These are phyloP conservation scores for Opisthocomus hoazin DNA, from an alignment of 2,113 vertebrate species.

Conservation along the genomic window DNA sequence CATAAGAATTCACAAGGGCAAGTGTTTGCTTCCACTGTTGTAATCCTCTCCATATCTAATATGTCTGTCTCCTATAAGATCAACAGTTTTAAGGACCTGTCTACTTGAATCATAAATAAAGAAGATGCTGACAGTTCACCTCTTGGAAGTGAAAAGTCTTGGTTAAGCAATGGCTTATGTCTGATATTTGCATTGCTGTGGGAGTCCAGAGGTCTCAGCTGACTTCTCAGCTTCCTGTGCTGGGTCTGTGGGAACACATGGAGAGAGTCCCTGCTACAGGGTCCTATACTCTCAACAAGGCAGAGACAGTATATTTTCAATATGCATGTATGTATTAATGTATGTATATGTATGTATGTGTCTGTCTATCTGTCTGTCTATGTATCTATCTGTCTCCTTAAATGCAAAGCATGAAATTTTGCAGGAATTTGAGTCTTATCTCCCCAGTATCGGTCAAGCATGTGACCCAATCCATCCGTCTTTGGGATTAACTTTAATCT, in stretches of 20 bases:
- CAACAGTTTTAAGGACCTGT: neutral
- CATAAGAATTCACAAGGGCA: constrained; percentile 36
- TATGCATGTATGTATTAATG: neutral
- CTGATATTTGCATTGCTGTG: neutral
- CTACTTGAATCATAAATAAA: neutral
- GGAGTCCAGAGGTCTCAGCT: neutral
- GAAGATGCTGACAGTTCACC: neutral
- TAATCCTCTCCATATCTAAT: neutral
- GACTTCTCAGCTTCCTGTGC: neutral
- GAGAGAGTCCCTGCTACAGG: neutral
- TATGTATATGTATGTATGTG: neutral
- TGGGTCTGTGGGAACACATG: accelerated
- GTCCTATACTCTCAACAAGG: neutral
- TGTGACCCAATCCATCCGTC: neutral
- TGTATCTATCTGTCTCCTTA: neutral
- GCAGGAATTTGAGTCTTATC: neutral
- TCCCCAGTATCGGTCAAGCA: neutral
- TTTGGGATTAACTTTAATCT: neutral
- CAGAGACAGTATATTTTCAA: neutral
- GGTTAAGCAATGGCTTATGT: neutral
- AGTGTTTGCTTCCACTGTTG: constrained; percentile 35
- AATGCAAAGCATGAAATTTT: neutral
- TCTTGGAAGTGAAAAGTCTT: neutral
- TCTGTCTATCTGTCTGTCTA: neutral
- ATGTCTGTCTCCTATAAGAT: neutral